These are phyloP conservation scores for Mustelus asterias DNA, from an alignment of 2,113 vertebrate genomes.

Conservation along the genomic window DNA sequence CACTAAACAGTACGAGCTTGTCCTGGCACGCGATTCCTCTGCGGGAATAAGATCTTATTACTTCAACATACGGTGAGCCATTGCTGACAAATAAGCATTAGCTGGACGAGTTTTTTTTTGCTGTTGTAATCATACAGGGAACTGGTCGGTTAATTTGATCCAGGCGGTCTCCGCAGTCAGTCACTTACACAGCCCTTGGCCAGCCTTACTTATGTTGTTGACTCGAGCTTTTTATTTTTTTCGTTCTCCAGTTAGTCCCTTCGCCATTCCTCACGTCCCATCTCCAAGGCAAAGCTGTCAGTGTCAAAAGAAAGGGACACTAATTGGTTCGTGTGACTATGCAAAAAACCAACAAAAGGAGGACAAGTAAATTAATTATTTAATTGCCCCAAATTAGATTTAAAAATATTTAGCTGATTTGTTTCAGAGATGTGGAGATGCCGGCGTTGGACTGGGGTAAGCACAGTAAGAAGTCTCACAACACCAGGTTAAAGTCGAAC, in stretches of 20 bases:
- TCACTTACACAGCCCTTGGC: not conserved
- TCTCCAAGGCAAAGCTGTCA: not conserved
- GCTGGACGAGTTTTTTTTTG: not conserved
- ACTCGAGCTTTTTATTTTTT: not conserved
- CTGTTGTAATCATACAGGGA: not conserved
- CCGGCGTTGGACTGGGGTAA: too few relatives aligned
- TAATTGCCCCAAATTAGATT: not conserved
- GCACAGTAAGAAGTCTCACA: too few relatives aligned
- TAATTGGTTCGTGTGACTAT: not conserved
- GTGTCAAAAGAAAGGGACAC: not conserved
- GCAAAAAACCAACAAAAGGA: not conserved
- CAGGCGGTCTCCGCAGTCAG: not conserved
- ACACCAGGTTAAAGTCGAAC: too few relatives aligned
- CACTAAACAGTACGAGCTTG: not conserved
- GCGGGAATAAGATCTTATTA: not conserved
- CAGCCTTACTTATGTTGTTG: not conserved
- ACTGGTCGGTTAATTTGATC: slow-evolving; percentile 15
- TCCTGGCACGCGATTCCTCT: not conserved
- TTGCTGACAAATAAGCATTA: not conserved
- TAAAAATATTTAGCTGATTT: not conserved
- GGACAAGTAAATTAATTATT: not conserved
- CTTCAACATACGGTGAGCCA: not conserved
- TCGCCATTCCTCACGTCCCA: not conserved
- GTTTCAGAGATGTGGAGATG: too few relatives aligned
- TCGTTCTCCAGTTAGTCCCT: not conserved